These are phyloP conservation scores for Lithosia quadra DNA, from an alignment of 2,888 invertebrate genomes.

Conservation along the genomic window DNA sequence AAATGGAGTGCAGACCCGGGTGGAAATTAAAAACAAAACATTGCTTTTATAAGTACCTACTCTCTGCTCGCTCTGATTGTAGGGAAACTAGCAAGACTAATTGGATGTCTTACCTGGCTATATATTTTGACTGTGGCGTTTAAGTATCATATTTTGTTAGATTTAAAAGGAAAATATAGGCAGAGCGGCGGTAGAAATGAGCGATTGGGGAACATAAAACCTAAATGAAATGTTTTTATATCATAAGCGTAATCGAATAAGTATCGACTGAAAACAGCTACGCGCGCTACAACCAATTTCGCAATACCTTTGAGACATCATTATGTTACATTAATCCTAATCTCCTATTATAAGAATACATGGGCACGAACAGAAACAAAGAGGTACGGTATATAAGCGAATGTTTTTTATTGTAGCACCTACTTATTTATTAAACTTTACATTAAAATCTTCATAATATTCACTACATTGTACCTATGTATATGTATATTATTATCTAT, in stretches of 20 bases:
- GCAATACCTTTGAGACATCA: conserved; percentile 10
- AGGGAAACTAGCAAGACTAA: conserved; percentile 41
- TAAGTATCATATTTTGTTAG: neutral
- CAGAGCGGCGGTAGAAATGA: too few relatives aligned
- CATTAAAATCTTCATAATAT: too few relatives aligned
- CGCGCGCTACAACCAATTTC: conserved; percentile 7
- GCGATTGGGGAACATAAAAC: neutral
- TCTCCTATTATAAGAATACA: conserved; percentile 8
- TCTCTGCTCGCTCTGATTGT: conserved; percentile 41
- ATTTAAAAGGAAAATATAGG: neutral
- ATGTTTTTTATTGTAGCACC: neutral
- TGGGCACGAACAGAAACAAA: conserved; percentile 17
- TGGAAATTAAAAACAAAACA: conserved; percentile 48
- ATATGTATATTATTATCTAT: too few relatives aligned
- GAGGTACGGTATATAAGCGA: conserved; percentile 7
- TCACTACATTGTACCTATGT: neutral
- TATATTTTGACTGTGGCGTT: conserved; percentile 9
- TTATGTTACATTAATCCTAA: conserved; percentile 14
- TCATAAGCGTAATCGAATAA: neutral
- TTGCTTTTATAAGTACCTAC: conserved; percentile 39
- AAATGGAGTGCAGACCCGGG: conserved; percentile 15
- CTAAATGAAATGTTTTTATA: neutral
- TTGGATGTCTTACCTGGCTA: conserved; percentile 43
- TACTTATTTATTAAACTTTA: too few relatives aligned
- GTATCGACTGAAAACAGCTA: neutral